Base-by-base conservation (phyloP, 2,113 vertebrate genomes). In the Silurus glanis region DNA sequence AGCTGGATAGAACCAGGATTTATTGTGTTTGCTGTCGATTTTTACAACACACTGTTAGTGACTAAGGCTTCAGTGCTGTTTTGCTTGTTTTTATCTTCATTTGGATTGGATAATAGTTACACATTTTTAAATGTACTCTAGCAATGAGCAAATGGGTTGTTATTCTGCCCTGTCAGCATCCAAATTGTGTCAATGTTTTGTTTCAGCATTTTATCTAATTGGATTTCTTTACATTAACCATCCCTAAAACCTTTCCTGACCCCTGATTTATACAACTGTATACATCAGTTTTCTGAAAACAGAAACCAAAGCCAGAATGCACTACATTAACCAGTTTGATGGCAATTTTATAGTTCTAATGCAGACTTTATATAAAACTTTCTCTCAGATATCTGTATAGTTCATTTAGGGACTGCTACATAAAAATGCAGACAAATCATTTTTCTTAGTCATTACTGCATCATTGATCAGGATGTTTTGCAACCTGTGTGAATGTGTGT, bases 401-500 rank as follows among this genome's bases (percentile, higher is more conserved):
- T 14, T 19, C n/a, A 7, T 56, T 7, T 76, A 21, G 12, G 1
- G 53, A 56, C 51, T 9, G 9, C 23, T n/a, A 25, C n/a, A 17
- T 78, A 56, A 56, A 53, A 53, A 13, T 53, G 2, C 56, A 25
- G 45, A 56, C 23, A 3, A 9, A 6, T 62, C 37, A 14, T 51
- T 64, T 16, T 25, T 51, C 14, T n/a, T 56, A 23, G 6, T 23
- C 67, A 69, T 58, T 87, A 28, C 53, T 80, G 21, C 47, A 82
- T 45, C 28, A 58, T 53, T 53, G 49, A 90, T 91, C 88, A 89
- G 61, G 80, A 86, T 80, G 90, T 92, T 93, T 91, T 64, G 80
- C 58, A 82, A 89, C 85, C 91, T 91, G 89, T 91, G 88, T 90
- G 80, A 91, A 90, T 85, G 58, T 89, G 88, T 90, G 87, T 84